Conservation (phyloP, 2,888 invertebrate species). For the Autographa pulchrina region DNA sequence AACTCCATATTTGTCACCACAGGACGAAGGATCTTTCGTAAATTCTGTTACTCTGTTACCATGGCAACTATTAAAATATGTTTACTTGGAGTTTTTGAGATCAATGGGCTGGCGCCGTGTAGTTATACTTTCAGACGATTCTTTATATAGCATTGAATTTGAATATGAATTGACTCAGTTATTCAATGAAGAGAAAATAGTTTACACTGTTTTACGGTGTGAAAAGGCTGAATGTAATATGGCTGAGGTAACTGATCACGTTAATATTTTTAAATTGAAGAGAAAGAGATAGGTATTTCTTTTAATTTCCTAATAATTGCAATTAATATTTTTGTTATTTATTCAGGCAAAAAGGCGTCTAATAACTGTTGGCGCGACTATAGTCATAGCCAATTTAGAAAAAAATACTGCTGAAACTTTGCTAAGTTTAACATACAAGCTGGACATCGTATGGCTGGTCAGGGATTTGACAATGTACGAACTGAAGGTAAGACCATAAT, state of each 20-base stretch:
- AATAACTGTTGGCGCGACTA: constrained; percentile 36
- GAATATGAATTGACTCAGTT: constrained; percentile 53
- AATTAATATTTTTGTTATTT: neutral
- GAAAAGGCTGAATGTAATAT: constrained; percentile 46
- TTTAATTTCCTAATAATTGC: too few species aligned
- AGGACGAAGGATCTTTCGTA: constrained; percentile 25
- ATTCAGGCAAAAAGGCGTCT: constrained; percentile 61
- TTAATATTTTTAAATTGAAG: too few species aligned
- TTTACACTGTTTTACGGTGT: constrained; percentile 52
- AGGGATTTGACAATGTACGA: constrained; percentile 24
- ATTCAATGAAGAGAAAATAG: constrained; percentile 49
- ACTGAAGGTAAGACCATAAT: neutral
- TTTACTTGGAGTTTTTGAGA: constrained; percentile 53
- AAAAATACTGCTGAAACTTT: constrained; percentile 22
- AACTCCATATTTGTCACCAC: constrained; percentile 23
- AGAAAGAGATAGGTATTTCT: too few species aligned
- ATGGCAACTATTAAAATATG: constrained; percentile 38
- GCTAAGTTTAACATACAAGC: neutral
- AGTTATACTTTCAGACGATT: constrained; percentile 67
- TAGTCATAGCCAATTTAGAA: constrained; percentile 68
- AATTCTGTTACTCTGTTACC: constrained; percentile 40
- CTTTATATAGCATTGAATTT: constrained; percentile 59
- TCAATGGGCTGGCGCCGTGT: constrained; percentile 61
- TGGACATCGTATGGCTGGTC: neutral
- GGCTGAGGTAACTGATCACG: constrained; percentile 28